These are phyloP conservation scores for Pollimyrus isidori DNA, from an alignment of 2,113 vertebrate species.

Conservation along the genomic window DNA sequence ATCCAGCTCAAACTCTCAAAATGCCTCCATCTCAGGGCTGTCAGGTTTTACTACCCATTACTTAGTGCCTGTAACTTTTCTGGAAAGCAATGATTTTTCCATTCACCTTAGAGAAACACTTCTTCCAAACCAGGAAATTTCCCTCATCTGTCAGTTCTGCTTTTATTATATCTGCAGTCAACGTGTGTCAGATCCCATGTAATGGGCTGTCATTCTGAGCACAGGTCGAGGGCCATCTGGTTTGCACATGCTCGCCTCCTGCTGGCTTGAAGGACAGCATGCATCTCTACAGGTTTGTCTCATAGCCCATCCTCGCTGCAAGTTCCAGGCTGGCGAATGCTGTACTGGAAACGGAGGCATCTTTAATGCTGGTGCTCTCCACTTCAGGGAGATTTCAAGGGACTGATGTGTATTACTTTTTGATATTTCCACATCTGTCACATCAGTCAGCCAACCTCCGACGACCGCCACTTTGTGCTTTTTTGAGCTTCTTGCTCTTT, in stretches of 20 bases:
- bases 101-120: neutral
- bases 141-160: neutral
- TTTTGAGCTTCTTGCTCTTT: neutral
- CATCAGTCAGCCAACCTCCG: slow-evolving; percentile 3
- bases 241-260: neutral
- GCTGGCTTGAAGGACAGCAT: neutral
- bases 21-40: neutral
- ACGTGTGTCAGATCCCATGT: neutral
- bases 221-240: neutral
- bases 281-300: neutral
- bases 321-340: neutral
- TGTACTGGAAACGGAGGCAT: neutral
- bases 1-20: neutral
- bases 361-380: neutral
- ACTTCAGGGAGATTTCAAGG: neutral
- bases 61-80: neutral
- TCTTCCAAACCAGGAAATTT: neutral
- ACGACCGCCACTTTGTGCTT: neutral
- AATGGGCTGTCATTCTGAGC: neutral
- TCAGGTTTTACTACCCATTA: neutral
- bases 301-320: neutral
- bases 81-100: neutral
- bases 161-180: neutral
- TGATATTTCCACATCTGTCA: neutral
- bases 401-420: neutral